phyloP scores from a whole-genome alignment of 2,797 vertebrate species.

The Euphonia xanthogaster region DNA sequence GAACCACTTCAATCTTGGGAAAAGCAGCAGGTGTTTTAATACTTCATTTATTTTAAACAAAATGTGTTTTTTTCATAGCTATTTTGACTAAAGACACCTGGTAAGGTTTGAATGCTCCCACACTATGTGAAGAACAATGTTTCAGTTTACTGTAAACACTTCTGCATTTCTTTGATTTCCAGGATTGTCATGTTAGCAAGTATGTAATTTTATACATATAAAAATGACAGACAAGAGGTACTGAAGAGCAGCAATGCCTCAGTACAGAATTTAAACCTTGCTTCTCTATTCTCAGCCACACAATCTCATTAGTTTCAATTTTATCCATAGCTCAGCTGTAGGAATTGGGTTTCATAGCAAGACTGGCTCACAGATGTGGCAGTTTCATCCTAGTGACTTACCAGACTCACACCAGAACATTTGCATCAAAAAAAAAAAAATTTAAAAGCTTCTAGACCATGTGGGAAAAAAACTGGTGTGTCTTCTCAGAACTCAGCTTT shows the following conservation, averaged over 20 bases:
- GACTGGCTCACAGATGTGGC: neutral
- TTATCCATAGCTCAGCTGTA: neutral
- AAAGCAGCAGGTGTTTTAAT: neutral
- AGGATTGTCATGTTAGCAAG: neutral
- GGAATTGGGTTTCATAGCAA: neutral
- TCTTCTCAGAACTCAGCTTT: neutral
- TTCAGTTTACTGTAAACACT: neutral
- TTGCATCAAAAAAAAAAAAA: neutral
- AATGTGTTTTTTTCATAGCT: neutral
- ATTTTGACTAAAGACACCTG: neutral
- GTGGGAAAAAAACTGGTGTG: fast-evolving
- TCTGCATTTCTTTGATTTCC: neutral
- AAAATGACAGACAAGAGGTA: neutral
- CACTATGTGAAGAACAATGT: neutral
- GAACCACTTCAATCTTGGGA: neutral
- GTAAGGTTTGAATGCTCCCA: neutral
- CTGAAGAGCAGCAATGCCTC: neutral
- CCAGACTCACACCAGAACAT: neutral
- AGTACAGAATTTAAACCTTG: neutral
- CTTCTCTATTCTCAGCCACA: neutral
- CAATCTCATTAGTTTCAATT: neutral
- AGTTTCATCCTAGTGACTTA: neutral
- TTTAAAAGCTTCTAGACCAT: neutral
- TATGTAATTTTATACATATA: neutral
- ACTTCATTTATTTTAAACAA: neutral